Evolutionary conservation across 30 jellyfish, hydroid and myxozoan genomes (phyloP), one percentile per base, ranked within the genome.

Genomic region (Aurelia aurita): DNA sequence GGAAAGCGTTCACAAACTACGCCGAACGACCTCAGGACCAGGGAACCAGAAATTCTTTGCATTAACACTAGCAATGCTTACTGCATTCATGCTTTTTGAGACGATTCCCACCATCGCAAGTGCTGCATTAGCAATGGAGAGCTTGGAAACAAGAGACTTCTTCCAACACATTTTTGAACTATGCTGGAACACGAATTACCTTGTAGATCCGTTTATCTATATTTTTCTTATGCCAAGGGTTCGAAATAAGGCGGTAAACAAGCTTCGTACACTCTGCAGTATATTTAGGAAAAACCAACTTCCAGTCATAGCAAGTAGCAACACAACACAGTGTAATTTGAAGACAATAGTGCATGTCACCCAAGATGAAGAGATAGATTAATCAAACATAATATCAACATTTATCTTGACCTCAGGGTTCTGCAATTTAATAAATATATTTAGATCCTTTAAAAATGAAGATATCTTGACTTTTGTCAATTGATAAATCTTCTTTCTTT

Each of bases 201-300:
- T 32, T 3, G 79, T 22, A 19, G 79, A 67, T 67, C 79, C 79
- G 3, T 20, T 67, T 18, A 67, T 67, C 32, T 67, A 67, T 43
- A 67, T 67, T 7, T 67, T 22, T 67, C 58, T 67, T 16, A 14
- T 20, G 58, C 79, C n/a, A 5, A 16, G 64, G n/a, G 64, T 53
- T 16, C 64, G 64, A 20, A 53, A 14, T 53, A 53, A 6, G 3
- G 64, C 64, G 23, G 3, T 53, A 53, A 53, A 53, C 23, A 53
- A 53, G 43, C 43, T 31, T 31, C 43, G 43, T 31, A 2, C 43
- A 3, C 43, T 31, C 5, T 31, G 43, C 43, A 3, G 3, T 31
- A 31, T 31, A 5, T 31, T 31, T 5, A 31, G 43, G 5, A 31
- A 31, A 5, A 31, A 31, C 43, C 2, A 5, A 2, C 5, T 5